Percentiles rank a stretch among this genome's conserved stretches.
These are phyloP conservation scores for Hofmannophila pseudospretella DNA, from an alignment of 2,888 invertebrate genomes.

Conservation along the genomic window DNA sequence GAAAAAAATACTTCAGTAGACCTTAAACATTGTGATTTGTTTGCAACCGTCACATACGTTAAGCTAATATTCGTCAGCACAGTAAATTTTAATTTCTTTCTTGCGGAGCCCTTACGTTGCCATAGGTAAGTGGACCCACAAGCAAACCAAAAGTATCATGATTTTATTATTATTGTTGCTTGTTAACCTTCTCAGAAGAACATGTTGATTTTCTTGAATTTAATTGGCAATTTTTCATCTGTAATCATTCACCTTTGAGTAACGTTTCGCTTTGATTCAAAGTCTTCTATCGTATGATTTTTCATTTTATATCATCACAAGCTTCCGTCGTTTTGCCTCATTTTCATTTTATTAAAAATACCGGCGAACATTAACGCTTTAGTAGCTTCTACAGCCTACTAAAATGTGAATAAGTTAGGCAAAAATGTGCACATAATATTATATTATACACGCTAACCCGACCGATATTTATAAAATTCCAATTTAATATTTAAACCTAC, in stretches of 20 bases:
- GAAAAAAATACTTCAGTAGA: conserved; percentile 14
- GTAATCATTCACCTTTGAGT: conserved; percentile 61
- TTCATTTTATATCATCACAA: conserved; percentile 41
- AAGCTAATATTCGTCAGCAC: conserved; percentile 64
- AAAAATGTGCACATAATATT: not conserved
- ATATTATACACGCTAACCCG: too few relatives aligned
- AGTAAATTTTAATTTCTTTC: conserved; percentile 76
- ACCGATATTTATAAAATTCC: too few relatives aligned
- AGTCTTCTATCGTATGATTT: conserved; percentile 48
- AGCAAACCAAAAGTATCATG: conserved; percentile 48
- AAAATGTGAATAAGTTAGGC: not conserved
- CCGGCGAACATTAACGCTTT: conserved; percentile 34
- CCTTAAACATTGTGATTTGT: conserved; percentile 34
- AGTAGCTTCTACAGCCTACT: conserved; percentile 32
- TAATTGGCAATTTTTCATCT: conserved; percentile 50
- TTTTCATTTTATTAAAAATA: conserved; percentile 24
- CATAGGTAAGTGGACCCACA: conserved; percentile 74
- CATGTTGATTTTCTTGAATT: conserved; percentile 41
- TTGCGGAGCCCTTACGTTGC: conserved; percentile 78
- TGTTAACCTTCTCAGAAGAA: conserved; percentile 37
- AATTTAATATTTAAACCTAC: not conserved
- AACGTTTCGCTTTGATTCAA: conserved; percentile 77
- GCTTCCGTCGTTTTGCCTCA: conserved; percentile 45
- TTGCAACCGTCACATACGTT: conserved; percentile 47
- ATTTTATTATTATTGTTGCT: conserved; percentile 56